Evolutionary conservation across 1,140 invertebrate genomes (phyloP), one percentile per base, ranked within the genome.

Genomic region (Thaumetopoea pityocampa): DNA sequence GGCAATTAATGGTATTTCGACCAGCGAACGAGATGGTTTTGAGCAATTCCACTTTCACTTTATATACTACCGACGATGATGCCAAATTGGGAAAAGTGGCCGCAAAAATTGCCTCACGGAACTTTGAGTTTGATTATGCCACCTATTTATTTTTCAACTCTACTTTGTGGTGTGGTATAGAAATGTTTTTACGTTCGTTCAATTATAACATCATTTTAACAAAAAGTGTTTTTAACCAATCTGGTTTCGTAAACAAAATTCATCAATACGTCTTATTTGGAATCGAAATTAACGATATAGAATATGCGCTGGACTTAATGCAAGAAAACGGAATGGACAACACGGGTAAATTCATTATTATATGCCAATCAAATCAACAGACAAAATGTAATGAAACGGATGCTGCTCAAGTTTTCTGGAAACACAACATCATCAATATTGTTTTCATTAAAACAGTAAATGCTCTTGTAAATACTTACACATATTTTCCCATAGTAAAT

Each of bases 141-240:
- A 77, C 77, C 2, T 51, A 77, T 3, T 45, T 81, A 16, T 15
- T 72, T 4, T 66, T 66, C 19, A 78, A 72, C 45, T 45, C 65
- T 4, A 55, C 59, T 2, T 20, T 70, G 1, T 12, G 49, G 1
- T 60, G 40, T 35, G 63, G 65, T 1, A 49, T 67, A 0, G 54
- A 60, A 14, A 23, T 29, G 1, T 78, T 81, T 47, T 18, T 73
- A 14, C 16, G 17, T 7, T 5, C 29, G 6, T 38, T 28, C 10
- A 17, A 19, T 15, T 14, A 38, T 7, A 66, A 44, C 26, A 10
- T 66, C 1, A 38, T 72, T 1, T 23, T 76, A 4, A 57, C 49
- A 2, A 48, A 46, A 28, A 46, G 56, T 4, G 6, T 26, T 3
- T 56, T 51, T 14, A 44, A 46, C 59, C 2, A 32, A 19, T 20